Evolutionary conservation across 2,888 invertebrate species (phyloP).

Genomic region (Latheticus oryzae): DNA sequence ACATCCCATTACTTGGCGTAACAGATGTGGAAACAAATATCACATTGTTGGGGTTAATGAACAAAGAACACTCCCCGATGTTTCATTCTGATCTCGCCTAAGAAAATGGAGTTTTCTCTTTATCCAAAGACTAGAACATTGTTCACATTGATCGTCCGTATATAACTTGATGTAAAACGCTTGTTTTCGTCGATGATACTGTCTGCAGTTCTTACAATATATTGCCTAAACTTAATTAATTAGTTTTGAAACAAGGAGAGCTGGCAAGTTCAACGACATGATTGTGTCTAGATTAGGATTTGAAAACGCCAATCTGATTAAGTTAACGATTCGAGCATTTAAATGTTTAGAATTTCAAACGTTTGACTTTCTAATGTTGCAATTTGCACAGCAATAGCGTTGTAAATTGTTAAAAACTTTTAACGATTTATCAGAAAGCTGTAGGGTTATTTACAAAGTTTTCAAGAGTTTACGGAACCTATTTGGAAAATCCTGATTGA

Average conservation of each 20-base stretch:
- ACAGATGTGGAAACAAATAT: too few relatives aligned
- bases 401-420: slow-evolving; percentile 18
- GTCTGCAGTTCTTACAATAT: slow-evolving; percentile 36
- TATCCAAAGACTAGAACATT: too few relatives aligned
- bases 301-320: slow-evolving; percentile 16
- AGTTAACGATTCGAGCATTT: slow-evolving; percentile 11
- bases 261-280: slow-evolving; percentile 32
- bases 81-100: too few relatives aligned
- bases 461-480: slow-evolving; percentile 2
- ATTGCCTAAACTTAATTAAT: slow-evolving; percentile 41
- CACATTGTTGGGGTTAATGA: too few relatives aligned
- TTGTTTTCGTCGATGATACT: slow-evolving; percentile 19
- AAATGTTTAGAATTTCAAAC: slow-evolving; percentile 18
- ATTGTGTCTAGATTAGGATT: slow-evolving; percentile 9
- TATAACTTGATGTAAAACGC: slow-evolving; percentile 14
- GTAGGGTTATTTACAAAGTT: slow-evolving; percentile 9
- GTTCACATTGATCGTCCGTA: not conserved
- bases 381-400: slow-evolving; percentile 11
- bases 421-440: slow-evolving; percentile 3
- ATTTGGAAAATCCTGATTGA: not conserved
- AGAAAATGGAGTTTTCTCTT: too few relatives aligned
- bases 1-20: too few relatives aligned
- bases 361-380: slow-evolving; percentile 8
- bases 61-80: too few relatives aligned
- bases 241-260: slow-evolving; percentile 30